phyloP scores from a whole-genome alignment of 2,888 invertebrate genomes.

The Leucophenga montana region DNA sequence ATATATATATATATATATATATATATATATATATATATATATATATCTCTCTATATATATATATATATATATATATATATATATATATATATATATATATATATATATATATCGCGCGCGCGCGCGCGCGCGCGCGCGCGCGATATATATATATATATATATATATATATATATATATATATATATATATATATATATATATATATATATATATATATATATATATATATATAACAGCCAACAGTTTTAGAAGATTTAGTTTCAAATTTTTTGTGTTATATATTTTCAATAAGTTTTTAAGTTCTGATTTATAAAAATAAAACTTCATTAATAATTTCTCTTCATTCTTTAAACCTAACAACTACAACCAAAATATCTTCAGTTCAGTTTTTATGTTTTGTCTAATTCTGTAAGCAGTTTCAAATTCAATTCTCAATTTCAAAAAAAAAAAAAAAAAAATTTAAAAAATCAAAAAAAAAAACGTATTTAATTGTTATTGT shows the following conservation, averaged over 20 bases:
- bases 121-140: too few relatives aligned
- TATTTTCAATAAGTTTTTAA: slow-evolving; percentile 36
- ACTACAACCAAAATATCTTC: background rate
- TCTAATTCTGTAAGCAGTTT: slow-evolving; percentile 28
- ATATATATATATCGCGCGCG: too few relatives aligned
- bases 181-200: too few relatives aligned
- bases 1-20: too few relatives aligned
- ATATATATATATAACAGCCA: too few relatives aligned
- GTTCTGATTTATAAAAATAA: slow-evolving; percentile 50
- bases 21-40: too few relatives aligned
- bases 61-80: too few relatives aligned
- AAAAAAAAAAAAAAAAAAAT: slow-evolving; percentile 13
- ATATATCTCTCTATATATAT: too few relatives aligned
- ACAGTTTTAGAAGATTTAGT: slow-evolving; percentile 48
- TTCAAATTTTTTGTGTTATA: slow-evolving; percentile 36
- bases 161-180: too few relatives aligned
- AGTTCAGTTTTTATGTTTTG: slow-evolving; percentile 28
- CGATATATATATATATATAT: too few relatives aligned
- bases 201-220: too few relatives aligned
- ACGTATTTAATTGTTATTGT: slow-evolving; percentile 73
- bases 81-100: too few relatives aligned
- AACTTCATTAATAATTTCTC: slow-evolving; percentile 46
- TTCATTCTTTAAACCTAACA: slow-evolving; percentile 51
- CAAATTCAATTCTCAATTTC: slow-evolving; percentile 23
- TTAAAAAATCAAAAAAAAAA: slow-evolving; percentile 48